Evolutionary conservation across 2,797 vertebrate genomes (phyloP), one percentile per base, ranked within the genome.

Genomic region (Sebastes taczanowskii): DNA sequence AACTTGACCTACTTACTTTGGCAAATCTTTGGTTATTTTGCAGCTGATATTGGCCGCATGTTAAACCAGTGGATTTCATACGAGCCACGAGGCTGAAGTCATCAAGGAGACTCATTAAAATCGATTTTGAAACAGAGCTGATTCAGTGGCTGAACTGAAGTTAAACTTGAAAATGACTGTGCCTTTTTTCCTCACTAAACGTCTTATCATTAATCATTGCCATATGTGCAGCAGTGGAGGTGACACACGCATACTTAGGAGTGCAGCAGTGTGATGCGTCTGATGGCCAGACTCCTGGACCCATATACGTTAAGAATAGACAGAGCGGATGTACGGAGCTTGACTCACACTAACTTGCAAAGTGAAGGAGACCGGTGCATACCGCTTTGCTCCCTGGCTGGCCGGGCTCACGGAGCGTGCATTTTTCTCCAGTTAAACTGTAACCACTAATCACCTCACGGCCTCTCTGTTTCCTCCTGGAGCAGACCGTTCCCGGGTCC

Each of bases 391-490:
- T 91, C 83, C 83, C 82, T 86, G 83, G 81, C 80, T 90, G 92
- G 81, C 91, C 85, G 76, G 80, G 84, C 93, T 91, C 93, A 81
- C 38, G 82, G 90, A 91, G 91, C 87, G 80, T 89, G 93, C 95
- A 96, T 96, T 95, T 93, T 94, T 96, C 94, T 94, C 67, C 93
- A 93, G 95, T 96, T 96, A 96, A 96, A 95, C 94, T 94, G 92
- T 95, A 95, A 96, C 95, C 95, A 94, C 96, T 95, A 95, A 96
- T 96, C 94, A 93, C 94, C 92, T 92, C 89, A 82, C 86, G 58
- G 92, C 92, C 92, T 93, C 89, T 84, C 91, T 70, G 91, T 93
- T 95, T 95, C 95, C 94, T 95, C 91, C 91, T 88, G 75, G 78
- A 92, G 86, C 83, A 86, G 85, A 91, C 94, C 89, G 81, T 89